phyloP scores from a whole-genome alignment of 1,140 invertebrate genomes.

The Lanistes nyassanus region DNA sequence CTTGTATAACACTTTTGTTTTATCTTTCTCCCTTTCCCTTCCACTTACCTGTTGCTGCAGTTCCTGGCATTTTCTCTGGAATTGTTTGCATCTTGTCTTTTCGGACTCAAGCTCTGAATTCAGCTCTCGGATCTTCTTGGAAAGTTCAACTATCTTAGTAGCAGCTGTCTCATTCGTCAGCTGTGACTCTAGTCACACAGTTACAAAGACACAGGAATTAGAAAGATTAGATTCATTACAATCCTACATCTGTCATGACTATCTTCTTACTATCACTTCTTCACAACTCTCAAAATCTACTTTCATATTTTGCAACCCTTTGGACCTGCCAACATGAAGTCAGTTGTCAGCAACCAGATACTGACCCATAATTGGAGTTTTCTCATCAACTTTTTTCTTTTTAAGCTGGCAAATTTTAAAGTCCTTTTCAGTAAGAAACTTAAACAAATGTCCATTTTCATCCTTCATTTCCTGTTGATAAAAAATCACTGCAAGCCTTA shows the following conservation, averaged over 20 bases:
- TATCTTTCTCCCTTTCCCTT: too few species aligned
- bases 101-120: constrained; percentile 64
- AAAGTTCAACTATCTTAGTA: constrained; percentile 66
- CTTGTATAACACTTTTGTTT: too few species aligned
- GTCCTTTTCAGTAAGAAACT: constrained; percentile 65
- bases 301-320: too few species aligned
- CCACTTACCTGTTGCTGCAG: constrained; percentile 57
- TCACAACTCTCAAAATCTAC: not conserved
- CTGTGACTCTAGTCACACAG: constrained; percentile 26
- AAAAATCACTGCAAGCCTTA: constrained; percentile 16
- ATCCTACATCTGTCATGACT: too few species aligned
- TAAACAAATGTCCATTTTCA: constrained; percentile 66
- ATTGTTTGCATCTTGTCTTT: constrained; percentile 60
- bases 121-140: constrained; percentile 65
- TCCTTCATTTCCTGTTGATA: constrained; percentile 63
- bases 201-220: not conserved
- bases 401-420: constrained; percentile 65
- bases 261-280: not conserved
- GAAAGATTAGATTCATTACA: not conserved
- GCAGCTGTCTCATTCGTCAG: constrained; percentile 64
- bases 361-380: constrained; percentile 44
- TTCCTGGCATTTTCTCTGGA: constrained; percentile 61
- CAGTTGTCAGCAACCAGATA: too few species aligned
- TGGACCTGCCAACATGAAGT: too few species aligned
- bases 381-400: constrained; percentile 62